These are phyloP conservation scores for Arbacia lixula DNA, from an alignment of 53 echinoderm and acorn worm genomes.

Conservation along the genomic window DNA sequence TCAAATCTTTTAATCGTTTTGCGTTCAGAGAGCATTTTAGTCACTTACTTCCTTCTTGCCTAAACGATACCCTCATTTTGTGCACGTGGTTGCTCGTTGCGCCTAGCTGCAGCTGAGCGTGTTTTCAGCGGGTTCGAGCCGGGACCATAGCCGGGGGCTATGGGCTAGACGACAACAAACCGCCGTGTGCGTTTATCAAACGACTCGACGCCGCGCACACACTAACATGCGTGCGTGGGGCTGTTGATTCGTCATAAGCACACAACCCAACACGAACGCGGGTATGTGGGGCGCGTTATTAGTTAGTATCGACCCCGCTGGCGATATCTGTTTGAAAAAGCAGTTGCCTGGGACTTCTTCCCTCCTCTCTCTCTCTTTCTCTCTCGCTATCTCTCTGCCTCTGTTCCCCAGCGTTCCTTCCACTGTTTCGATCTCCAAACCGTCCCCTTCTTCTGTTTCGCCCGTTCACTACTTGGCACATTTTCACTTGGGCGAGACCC, in stretches of 20 bases:
- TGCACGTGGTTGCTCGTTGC: too few relatives aligned
- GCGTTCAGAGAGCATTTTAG: too few relatives aligned
- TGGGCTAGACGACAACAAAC: background rate
- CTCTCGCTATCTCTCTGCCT: background rate
- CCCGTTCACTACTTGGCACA: constrained; percentile 28
- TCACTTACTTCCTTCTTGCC: too few relatives aligned
- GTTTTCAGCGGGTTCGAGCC: too few relatives aligned
- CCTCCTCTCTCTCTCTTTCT: background rate
- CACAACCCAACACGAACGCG: constrained; percentile 24
- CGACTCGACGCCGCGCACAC: background rate
- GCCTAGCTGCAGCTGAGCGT: too few relatives aligned
- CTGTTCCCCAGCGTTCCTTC: too few relatives aligned
- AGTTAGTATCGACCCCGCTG: constrained; percentile 4
- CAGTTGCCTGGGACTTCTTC: constrained; percentile 5
- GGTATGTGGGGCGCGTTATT: constrained; percentile 30
- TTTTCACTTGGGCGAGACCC: constrained; percentile 25
- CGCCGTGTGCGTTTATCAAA: constrained; percentile 1
- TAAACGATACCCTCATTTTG: too few relatives aligned
- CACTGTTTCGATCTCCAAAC: background rate
- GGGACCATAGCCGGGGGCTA: background rate
- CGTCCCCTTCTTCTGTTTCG: background rate
- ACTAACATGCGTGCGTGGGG: background rate
- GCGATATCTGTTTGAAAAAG: constrained; percentile 13
- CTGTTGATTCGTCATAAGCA: constrained; percentile 27
- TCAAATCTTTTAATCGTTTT: too few relatives aligned